These are phyloP conservation scores for Macrotrachela quadricornifera DNA, from an alignment of 1,140 invertebrate species.

Conservation along the genomic window DNA sequence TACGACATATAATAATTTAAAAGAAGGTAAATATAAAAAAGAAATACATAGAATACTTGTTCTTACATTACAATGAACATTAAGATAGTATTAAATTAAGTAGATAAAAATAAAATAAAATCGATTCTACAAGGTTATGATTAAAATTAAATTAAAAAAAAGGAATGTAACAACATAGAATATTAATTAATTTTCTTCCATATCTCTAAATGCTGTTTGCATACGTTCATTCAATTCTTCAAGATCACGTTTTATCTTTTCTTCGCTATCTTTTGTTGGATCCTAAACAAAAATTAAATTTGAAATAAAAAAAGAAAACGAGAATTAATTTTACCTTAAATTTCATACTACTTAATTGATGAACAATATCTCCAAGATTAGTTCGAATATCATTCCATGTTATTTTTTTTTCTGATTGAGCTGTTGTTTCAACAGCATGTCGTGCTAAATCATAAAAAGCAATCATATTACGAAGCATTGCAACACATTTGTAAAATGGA, in stretches of 20 bases:
- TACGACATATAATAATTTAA: too few relatives aligned
- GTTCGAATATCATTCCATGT: conserved; percentile 93
- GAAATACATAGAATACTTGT: too few relatives aligned
- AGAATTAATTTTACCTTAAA: conserved; percentile 82
- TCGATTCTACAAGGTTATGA: too few relatives aligned
- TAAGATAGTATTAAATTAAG: too few relatives aligned
- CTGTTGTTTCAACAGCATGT: conserved; percentile 84
- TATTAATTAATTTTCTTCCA: conserved; percentile 55
- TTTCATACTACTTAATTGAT: conserved; percentile 96
- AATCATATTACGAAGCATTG: conserved; percentile 95
- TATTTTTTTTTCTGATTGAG: conserved; percentile 94
- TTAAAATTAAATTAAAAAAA: too few relatives aligned
- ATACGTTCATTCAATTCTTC: conserved; percentile 35
- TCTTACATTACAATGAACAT: too few relatives aligned
- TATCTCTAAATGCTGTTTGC: conserved; percentile 59
- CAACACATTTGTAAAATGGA: conserved; percentile 97
- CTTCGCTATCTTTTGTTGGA: conserved; percentile 85
- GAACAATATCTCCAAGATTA: conserved; percentile 79
- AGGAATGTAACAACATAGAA: too few relatives aligned
- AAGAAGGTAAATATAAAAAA: too few relatives aligned
- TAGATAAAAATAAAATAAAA: too few relatives aligned
- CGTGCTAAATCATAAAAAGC: conserved; percentile 90
- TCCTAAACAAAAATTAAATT: conserved; percentile 44
- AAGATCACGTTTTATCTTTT: conserved; percentile 84
- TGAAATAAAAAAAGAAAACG: conserved; percentile 10